Conservation (phyloP, 2,888 invertebrate genomes). For the Sabellastarte sp. region DNA sequence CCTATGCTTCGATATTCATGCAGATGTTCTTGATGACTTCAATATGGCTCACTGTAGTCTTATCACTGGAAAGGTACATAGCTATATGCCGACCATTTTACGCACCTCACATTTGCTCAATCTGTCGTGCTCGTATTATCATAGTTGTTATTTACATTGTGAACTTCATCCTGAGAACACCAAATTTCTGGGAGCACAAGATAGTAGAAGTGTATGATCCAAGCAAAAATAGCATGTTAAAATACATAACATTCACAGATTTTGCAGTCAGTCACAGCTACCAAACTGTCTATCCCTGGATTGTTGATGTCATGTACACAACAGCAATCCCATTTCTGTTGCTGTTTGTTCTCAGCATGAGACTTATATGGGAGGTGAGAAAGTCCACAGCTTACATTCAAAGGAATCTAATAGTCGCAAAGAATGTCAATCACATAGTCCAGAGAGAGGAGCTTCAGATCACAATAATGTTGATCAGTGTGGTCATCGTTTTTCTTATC, state of each 20-base stretch:
- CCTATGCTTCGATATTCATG: slow-evolving; percentile 28
- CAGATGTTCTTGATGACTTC: slow-evolving; percentile 40
- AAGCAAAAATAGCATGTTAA: slow-evolving; percentile 15
- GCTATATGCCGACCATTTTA: slow-evolving; percentile 54
- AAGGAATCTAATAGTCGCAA: slow-evolving; percentile 24
- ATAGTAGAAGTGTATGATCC: slow-evolving; percentile 18
- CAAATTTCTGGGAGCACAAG: slow-evolving; percentile 42
- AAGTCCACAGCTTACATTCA: slow-evolving; percentile 50
- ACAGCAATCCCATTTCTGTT: slow-evolving; percentile 46
- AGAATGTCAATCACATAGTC: slow-evolving; percentile 30
- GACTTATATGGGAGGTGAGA: slow-evolving; percentile 50
- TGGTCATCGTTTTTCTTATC: slow-evolving; percentile 52
- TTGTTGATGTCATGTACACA: slow-evolving; percentile 37
- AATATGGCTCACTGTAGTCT: slow-evolving; percentile 53
- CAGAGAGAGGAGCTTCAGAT: slow-evolving; percentile 51
- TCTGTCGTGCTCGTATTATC: slow-evolving; percentile 41
- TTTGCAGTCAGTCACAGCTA: slow-evolving; percentile 14
- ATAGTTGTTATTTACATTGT: slow-evolving; percentile 38
- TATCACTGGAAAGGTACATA: slow-evolving; percentile 54
- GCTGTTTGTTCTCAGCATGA: slow-evolving; percentile 44
- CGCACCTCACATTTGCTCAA: slow-evolving; percentile 40
- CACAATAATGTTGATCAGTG: slow-evolving; percentile 52
- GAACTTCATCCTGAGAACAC: slow-evolving; percentile 36
- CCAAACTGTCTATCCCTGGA: slow-evolving; percentile 34
- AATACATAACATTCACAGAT: slow-evolving; percentile 13